These are phyloP conservation scores for Spheniscus humboldti DNA, from an alignment of 2,797 vertebrate species.

Conservation along the genomic window DNA sequence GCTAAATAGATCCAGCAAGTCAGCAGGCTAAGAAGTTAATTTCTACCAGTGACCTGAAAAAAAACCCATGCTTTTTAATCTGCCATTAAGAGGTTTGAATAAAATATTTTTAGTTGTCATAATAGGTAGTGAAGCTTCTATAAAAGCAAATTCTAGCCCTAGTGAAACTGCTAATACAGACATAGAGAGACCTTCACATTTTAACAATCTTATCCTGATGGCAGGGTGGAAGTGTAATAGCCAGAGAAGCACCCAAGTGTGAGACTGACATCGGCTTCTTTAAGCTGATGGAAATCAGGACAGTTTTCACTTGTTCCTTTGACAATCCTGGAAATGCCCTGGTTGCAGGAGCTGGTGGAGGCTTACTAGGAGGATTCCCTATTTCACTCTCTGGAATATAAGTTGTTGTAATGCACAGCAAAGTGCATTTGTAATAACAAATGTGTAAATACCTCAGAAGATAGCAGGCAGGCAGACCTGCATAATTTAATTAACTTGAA, in stretches of 20 bases:
- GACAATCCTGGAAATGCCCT: not conserved
- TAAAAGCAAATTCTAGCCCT: not conserved
- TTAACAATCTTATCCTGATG: not conserved
- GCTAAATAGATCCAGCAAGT: not conserved
- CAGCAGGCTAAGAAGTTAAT: constrained; percentile 3
- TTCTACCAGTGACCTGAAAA: not conserved
- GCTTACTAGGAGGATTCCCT: not conserved
- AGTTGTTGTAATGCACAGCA: not conserved
- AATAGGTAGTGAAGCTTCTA: not conserved
- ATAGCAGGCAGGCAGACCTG: not conserved
- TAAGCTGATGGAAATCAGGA: not conserved
- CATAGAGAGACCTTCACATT: not conserved
- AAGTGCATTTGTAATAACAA: not conserved
- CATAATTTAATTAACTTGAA: not conserved
- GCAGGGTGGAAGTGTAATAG: not conserved
- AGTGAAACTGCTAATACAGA: not conserved
- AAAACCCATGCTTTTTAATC: not conserved
- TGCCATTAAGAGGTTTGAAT: not conserved
- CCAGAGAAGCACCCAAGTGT: not conserved
- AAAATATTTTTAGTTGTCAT: not conserved
- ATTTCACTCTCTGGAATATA: not conserved
- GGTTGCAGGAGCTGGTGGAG: not conserved
- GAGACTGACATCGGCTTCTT: not conserved
- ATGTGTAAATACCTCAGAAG: not conserved
- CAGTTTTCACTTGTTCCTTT: not conserved